These are phyloP conservation scores for Steinernema khuongi DNA, from an alignment of 1,140 invertebrate genomes.

Conservation along the genomic window DNA sequence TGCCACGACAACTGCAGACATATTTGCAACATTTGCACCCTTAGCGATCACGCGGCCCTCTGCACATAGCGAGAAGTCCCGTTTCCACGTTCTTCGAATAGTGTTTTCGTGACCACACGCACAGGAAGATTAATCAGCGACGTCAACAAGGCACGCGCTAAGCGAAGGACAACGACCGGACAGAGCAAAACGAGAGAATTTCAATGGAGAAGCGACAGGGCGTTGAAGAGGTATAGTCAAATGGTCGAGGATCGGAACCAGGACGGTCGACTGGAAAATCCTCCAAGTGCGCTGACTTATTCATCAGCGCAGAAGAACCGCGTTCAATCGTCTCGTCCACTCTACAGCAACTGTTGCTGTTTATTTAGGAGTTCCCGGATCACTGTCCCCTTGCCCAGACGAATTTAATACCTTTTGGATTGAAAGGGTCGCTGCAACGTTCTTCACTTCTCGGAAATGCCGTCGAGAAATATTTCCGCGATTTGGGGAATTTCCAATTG, in stretches of 20 bases:
- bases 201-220: neutral
- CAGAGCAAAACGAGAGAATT: neutral
- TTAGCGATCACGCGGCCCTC: no score
- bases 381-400: no score
- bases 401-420: no score
- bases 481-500: no score
- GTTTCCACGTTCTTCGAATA: neutral
- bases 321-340: neutral
- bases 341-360: neutral
- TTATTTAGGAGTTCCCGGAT: no score
- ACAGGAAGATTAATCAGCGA: neutral
- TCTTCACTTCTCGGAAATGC: no score
- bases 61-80: no score
- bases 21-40: no score
- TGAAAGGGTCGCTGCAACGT: no score
- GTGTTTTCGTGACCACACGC: neutral
- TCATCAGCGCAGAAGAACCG: neutral
- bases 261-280: neutral
- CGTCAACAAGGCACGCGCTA: neutral
- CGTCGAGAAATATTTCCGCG: no score
- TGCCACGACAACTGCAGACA: no score
- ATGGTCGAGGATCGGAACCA: neutral
- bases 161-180: neutral
- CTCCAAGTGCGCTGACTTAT: conserved; percentile 5
- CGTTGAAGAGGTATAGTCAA: no score